A percentile compares a stretch with the other conserved stretches of the same genome.
Evolutionary conservation across 2,888 invertebrate genomes (phyloP).

Genomic region (Merodon equestris): DNA sequence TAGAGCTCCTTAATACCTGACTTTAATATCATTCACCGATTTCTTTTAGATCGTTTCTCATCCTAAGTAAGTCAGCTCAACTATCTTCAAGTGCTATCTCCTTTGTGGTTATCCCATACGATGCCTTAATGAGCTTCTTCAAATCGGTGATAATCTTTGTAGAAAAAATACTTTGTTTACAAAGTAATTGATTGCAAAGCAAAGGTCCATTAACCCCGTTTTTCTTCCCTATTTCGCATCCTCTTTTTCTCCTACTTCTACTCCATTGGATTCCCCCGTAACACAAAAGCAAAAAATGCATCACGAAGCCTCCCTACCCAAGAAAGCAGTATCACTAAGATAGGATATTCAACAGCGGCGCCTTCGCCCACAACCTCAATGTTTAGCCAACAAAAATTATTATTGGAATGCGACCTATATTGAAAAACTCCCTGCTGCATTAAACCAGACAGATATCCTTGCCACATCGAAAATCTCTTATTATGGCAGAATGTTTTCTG

Average conservation of each 20-base stretch:
- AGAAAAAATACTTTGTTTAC: conserved; percentile 60
- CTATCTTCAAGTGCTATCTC: conserved; percentile 32
- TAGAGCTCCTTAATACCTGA: too few species aligned
- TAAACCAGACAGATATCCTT: conserved; percentile 41
- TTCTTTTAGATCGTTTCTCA: neutral
- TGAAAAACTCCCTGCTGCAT: conserved; percentile 46
- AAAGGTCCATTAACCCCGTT: conserved; percentile 66
- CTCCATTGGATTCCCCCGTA: neutral
- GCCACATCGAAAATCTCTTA: too few species aligned
- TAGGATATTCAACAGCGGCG: neutral
- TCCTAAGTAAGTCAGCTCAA: neutral
- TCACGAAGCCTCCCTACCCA: conserved; percentile 1
- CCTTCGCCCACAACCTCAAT: conserved; percentile 61
- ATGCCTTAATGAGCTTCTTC: conserved; percentile 60
- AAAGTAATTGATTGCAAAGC: conserved; percentile 68
- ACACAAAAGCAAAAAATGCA: conserved; percentile 46
- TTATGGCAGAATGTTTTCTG: conserved; percentile 19
- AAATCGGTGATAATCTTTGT: conserved; percentile 62
- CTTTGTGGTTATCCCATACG: conserved; percentile 56
- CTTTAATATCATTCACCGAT: conserved; percentile 28
- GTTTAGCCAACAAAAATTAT: conserved; percentile 66
- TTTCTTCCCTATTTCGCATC: neutral
- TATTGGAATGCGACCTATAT: conserved; percentile 66
- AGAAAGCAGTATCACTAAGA: too few species aligned
- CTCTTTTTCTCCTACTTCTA: conserved; percentile 6